A percentile compares a stretch with the other conserved stretches of the same genome.
Conservation (phyloP, 2,797 vertebrate genomes). For the Sciaenops ocellatus region DNA sequence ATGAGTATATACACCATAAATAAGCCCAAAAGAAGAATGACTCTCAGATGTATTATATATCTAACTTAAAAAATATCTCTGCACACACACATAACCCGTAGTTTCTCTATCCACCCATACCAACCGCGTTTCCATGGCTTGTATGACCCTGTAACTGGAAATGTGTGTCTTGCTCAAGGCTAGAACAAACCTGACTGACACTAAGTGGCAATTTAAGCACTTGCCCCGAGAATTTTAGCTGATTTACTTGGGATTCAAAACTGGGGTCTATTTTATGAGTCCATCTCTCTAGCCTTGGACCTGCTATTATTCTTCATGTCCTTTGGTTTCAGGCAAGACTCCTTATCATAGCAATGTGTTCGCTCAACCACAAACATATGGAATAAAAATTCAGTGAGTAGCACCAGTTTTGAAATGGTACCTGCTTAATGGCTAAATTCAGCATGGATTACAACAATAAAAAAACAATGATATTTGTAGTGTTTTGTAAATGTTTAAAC, state of each 20-base stretch:
- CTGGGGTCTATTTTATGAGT: slow-evolving; percentile 5
- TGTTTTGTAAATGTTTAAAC: slow-evolving; percentile 10
- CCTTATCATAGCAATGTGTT: slow-evolving; percentile 13
- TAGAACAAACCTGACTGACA: slow-evolving; percentile 31
- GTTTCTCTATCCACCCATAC: neutral
- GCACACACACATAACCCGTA: neutral
- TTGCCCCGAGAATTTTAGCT: slow-evolving; percentile 14
- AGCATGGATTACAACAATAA: neutral
- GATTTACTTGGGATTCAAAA: slow-evolving; percentile 29
- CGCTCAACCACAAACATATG: slow-evolving; percentile 2
- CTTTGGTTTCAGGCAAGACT: slow-evolving; percentile 22
- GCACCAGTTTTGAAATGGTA: neutral
- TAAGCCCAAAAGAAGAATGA: neutral
- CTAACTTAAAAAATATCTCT: neutral
- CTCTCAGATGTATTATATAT: neutral
- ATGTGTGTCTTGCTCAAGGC: slow-evolving; percentile 12
- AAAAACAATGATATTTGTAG: neutral
- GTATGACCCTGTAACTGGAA: neutral
- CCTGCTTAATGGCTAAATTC: neutral
- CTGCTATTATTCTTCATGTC: slow-evolving; percentile 6
- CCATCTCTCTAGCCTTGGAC: neutral
- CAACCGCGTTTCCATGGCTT: slow-evolving; percentile 19
- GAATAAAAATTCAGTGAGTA: neutral
- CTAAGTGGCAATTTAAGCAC: slow-evolving; percentile 5
- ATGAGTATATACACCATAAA: slow-evolving; percentile 1